Conservation (phyloP, 1,140 invertebrate genomes). For the Drosophila ironensis region DNA sequence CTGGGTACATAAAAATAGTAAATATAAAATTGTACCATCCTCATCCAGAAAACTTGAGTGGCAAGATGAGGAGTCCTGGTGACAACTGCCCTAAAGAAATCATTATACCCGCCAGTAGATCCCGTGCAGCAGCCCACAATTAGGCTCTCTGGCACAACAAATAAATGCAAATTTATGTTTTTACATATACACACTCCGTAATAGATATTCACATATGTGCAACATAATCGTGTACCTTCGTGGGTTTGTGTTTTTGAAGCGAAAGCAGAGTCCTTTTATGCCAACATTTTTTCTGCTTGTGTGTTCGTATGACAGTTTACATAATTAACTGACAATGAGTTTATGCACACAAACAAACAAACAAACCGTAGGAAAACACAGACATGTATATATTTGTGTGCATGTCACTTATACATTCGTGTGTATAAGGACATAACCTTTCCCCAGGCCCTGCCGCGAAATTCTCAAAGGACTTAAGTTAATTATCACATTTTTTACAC, state of each 20-base stretch:
- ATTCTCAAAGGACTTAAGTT: constrained; percentile 74
- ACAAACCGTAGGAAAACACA: constrained; percentile 3
- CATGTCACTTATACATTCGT: background rate
- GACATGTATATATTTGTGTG: constrained; percentile 4
- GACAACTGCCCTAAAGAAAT: background rate
- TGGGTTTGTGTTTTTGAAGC: constrained; percentile 31
- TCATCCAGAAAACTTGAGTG: no score
- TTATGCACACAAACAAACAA: constrained; percentile 39
- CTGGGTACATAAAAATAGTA: no score
- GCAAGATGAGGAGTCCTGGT: no score
- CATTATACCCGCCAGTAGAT: constrained; percentile 12
- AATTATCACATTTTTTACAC: constrained; percentile 80
- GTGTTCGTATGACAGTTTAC: constrained; percentile 58
- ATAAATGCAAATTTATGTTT: background rate
- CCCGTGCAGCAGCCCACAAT: constrained; percentile 1
- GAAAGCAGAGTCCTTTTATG: constrained; percentile 58
- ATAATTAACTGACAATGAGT: constrained; percentile 78
- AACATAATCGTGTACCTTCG: constrained; percentile 28
- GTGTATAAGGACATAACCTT: constrained; percentile 24
- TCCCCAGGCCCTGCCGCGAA: constrained; percentile 13
- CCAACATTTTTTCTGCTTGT: constrained; percentile 18
- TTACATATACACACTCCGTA: no score
- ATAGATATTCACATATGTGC: background rate
- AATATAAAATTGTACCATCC: no score
- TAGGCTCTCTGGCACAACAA: constrained; percentile 23